Conservation (phyloP, 2,113 vertebrate species). For the Syngnathus floridae region DNA sequence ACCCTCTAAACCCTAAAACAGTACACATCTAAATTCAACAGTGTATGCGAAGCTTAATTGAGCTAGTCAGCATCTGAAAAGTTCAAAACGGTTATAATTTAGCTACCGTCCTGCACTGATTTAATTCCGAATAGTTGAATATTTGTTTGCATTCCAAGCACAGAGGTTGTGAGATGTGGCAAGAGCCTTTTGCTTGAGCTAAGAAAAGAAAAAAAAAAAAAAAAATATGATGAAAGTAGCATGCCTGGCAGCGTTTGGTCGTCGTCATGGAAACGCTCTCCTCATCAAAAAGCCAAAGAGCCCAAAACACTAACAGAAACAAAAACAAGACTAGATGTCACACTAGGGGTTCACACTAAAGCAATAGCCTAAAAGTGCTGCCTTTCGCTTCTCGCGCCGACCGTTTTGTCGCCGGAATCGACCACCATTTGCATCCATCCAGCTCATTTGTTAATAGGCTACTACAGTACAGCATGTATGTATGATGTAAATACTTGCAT, state of each 20-base stretch:
- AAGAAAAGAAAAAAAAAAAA: conserved; percentile 30
- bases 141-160: not conserved
- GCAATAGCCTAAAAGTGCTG: not conserved
- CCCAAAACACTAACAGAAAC: conserved; percentile 9
- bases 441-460: conserved; percentile 61
- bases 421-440: conserved; percentile 43
- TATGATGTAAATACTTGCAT: conserved; percentile 82
- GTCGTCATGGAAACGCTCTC: conserved; percentile 19
- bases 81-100: not conserved
- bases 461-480: conserved; percentile 75
- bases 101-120: not conserved
- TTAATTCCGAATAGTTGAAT: not conserved
- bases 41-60: not conserved
- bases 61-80: not conserved
- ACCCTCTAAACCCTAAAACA: not conserved
- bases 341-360: not conserved
- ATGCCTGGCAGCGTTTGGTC: conserved; percentile 38
- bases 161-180: not conserved
- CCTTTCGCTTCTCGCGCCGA: not conserved
- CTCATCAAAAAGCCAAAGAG: conserved; percentile 31
- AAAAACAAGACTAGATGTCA: not conserved
- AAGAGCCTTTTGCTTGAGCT: not conserved
- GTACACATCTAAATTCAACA: not conserved
- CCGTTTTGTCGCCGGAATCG: not conserved
- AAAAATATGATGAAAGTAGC: conserved; percentile 45